A percentile compares a stretch with the other conserved stretches of the same genome.
phyloP scores from a whole-genome alignment of 2,113 vertebrate species.

The Embiotoca jacksoni region DNA sequence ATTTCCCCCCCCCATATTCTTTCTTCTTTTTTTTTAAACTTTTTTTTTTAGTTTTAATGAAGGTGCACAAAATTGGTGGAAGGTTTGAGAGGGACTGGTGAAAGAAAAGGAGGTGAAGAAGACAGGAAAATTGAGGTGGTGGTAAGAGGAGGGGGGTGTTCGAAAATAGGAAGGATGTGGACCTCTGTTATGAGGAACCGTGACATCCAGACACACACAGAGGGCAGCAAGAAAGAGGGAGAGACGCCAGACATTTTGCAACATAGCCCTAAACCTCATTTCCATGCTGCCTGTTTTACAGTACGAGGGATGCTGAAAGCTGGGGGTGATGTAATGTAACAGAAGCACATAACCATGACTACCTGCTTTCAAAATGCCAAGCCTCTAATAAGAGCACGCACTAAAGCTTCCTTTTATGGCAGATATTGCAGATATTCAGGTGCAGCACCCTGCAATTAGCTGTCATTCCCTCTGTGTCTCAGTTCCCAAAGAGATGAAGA shows the following conservation, averaged over 20 bases:
- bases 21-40: not conserved
- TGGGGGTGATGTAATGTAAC: constrained; percentile 57
- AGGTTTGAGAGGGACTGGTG: constrained; percentile 35
- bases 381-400: constrained; percentile 62
- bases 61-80: constrained; percentile 53
- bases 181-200: constrained; percentile 1
- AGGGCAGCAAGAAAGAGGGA: constrained; percentile 31
- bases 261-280: constrained; percentile 48
- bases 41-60: constrained; percentile 61
- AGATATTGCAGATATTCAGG: constrained; percentile 62
- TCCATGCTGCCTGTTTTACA: constrained; percentile 55
- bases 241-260: constrained; percentile 44
- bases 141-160: constrained; percentile 28
- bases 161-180: constrained; percentile 8
- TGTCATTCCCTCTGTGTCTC: constrained; percentile 68
- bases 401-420: constrained; percentile 63
- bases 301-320: constrained; percentile 50
- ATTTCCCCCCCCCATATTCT: constrained; percentile 5
- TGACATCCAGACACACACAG: constrained; percentile 31
- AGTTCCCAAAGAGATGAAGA: constrained; percentile 66
- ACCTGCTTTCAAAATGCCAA: constrained; percentile 71
- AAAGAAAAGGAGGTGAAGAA: constrained; percentile 45
- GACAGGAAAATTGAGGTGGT: constrained; percentile 43
- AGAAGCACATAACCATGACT: constrained; percentile 59
- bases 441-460: constrained; percentile 69